Evolutionary conservation across 2,888 invertebrate genomes (phyloP).

Genomic region (Apoderus coryli): DNA sequence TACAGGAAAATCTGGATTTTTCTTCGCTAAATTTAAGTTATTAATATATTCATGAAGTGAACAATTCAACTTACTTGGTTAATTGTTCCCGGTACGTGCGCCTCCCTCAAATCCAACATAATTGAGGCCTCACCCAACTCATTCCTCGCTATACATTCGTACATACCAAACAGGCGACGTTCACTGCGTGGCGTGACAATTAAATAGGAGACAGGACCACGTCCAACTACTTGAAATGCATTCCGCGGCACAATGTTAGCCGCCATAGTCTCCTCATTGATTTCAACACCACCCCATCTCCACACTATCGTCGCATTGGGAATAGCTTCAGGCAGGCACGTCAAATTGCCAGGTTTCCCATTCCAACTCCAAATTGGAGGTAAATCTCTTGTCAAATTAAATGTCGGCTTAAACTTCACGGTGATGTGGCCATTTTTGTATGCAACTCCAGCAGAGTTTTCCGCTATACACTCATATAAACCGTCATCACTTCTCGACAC

Average conservation of each 20-base stretch:
- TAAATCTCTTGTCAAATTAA: conserved; percentile 51
- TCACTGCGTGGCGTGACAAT: conserved; percentile 52
- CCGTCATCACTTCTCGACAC: conserved; percentile 67
- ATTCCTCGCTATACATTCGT: conserved; percentile 73
- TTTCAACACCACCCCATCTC: conserved; percentile 39
- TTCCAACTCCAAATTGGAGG: conserved; percentile 78
- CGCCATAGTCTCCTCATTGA: conserved; percentile 17
- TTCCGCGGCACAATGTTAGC: conserved; percentile 10
- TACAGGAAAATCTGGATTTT: too few relatives aligned
- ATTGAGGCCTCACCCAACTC: conserved; percentile 57
- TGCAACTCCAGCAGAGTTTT: conserved; percentile 59
- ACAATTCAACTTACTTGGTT: too few relatives aligned
- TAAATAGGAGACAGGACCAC: conserved; percentile 58
- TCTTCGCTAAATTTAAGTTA: too few relatives aligned
- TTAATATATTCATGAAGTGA: too few relatives aligned
- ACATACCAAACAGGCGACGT: conserved; percentile 32
- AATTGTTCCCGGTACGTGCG: conserved; percentile 11
- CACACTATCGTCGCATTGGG: conserved; percentile 88
- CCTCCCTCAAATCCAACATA: conserved; percentile 17
- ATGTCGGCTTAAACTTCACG: conserved; percentile 70
- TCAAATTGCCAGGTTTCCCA: conserved; percentile 63
- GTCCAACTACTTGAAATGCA: conserved; percentile 23
- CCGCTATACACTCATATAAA: conserved; percentile 74
- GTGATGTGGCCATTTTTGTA: conserved; percentile 69
- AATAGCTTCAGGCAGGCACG: conserved; percentile 72